Evolutionary conservation across 2,113 vertebrate species (phyloP), one percentile per base, ranked within the genome.

Genomic region (Campylomormyrus numenius): DNA sequence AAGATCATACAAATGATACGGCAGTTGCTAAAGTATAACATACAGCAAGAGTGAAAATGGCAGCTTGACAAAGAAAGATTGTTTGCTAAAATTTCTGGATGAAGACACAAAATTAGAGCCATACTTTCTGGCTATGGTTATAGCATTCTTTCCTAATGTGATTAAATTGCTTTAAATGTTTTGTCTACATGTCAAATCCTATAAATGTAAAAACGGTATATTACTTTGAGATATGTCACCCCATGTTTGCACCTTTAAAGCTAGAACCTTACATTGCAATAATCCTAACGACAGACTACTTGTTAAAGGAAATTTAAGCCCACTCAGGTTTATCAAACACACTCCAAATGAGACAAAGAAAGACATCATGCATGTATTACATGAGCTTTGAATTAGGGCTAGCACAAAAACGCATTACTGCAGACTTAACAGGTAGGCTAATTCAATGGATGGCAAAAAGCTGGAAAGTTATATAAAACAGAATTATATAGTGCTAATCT

Each of bases 101-200:
- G 70, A 56, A 91, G 39, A 89, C 21, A 17, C 87, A 90, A 92
- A 92, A 91, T 88, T 19, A 31, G 83, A 91, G 89, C 46, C 91
- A 56, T 74, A 90, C 85, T 89, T 91, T 84, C 48, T 91, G 70
- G n/a, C 83, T 1, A 21, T 45, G 90, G 53, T 90, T 89, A 89
- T 84, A 9, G 49, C 87, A 50, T 90, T 90, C 90, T 90, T 45
- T 48, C 90, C 87, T 91, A 92, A 93, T 91, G 90, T 88, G 85
- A 91, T 93, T 90, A 90, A 88, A 90, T 86, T 70, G 31, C n/a
- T 86, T 90, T 66, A 84, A 87, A 84, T 92, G 91, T 92, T 93
- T 91, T 92, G 92, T 91, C 92, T 91, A 88, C 89, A 91, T 77
- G 92, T 91, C 92, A 90, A 88, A 92, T 86, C 88, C 85, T 89